Percentiles rank a stretch among this genome's conserved stretches.
Conservation (phyloP, 2,888 invertebrate genomes). For the Macrosoma leucophasiata region DNA sequence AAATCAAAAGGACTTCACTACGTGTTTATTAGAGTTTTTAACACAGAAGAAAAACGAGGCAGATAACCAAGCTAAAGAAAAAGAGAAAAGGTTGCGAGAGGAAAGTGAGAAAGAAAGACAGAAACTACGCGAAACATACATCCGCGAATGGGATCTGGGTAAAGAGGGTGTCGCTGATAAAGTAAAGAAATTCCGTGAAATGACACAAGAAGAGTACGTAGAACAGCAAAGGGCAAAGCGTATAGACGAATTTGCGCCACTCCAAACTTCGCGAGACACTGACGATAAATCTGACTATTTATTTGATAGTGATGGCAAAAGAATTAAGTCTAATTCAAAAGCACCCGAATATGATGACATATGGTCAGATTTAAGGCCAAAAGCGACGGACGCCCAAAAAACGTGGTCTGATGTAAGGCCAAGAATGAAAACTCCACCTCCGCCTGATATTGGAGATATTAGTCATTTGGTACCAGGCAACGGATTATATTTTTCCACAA, state of each 20-base stretch:
- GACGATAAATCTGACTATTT: constrained; percentile 32
- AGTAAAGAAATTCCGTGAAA: constrained; percentile 66
- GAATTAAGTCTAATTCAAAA: constrained; percentile 29
- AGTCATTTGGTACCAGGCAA: constrained; percentile 31
- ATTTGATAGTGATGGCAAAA: constrained; percentile 52
- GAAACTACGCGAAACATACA: constrained; percentile 68
- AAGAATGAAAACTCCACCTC: constrained; percentile 36
- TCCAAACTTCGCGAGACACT: constrained; percentile 35
- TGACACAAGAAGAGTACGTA: constrained; percentile 86
- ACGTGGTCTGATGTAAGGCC: constrained; percentile 61
- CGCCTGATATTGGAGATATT: constrained; percentile 38
- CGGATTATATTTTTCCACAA: constrained; percentile 56
- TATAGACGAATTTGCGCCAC: constrained; percentile 86
- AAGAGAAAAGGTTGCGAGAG: constrained; percentile 53
- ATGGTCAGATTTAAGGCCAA: background rate
- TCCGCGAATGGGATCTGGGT: constrained; percentile 84
- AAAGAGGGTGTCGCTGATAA: constrained; percentile 77
- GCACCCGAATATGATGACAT: too few species aligned
- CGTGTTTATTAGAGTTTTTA: constrained; percentile 58
- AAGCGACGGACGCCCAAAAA: constrained; percentile 26
- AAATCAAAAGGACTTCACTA: constrained; percentile 55
- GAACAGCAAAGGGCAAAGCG: constrained; percentile 84
- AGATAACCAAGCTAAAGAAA: constrained; percentile 59
- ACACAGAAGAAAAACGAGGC: constrained; percentile 66
- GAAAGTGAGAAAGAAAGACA: constrained; percentile 66